Evolutionary conservation across 2,113 vertebrate species (phyloP), one percentile per base, ranked within the genome.

Genomic region (Petroica traversi): DNA sequence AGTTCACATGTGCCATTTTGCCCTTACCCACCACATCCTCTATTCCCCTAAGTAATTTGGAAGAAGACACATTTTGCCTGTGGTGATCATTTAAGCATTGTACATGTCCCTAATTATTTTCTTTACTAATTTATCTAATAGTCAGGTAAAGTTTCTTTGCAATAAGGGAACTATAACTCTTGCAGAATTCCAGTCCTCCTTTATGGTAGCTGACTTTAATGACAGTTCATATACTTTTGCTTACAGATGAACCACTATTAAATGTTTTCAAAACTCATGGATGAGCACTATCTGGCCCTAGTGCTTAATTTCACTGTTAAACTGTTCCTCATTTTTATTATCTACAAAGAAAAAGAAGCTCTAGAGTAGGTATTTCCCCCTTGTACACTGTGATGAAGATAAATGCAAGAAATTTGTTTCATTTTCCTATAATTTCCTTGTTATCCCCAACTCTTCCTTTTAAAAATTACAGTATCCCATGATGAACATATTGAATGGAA

Each of bases 61-160:
- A 78, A 75, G 36, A 87, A 57, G 66, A 83, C 18, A 68, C 51
- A n/a, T 85, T 88, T 96, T 96, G 66, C 89, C 87, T 71, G 33
- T 49, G 74, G 62, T 58, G 46, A 69, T 88, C 33, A 74, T 88
- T 73, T 92, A 93, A 89, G 25, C 18, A 20, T 58, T 2, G 2
- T 54, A 85, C 18, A 3, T 1, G 1, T 76, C 41, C 71, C 58
- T 89, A 85, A 88, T 94, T 91, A 92, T 93, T 95, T 91, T 90
- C 54, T 64, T 91, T 91, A 51, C 25, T 87, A 79, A 93, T 92
- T 94, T 93, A 82, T 73, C 52, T 78, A 90, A 41, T 68, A 86
- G 79, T 75, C 41, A 95, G 54, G 40, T 55, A 58, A 79, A 92
- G n/a, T 64, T 72, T 61, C 29, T 85, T 84, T 85, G 46, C 78